Base-by-base conservation (phyloP, 2,888 invertebrate species). In the Tetragonisca angustula region DNA sequence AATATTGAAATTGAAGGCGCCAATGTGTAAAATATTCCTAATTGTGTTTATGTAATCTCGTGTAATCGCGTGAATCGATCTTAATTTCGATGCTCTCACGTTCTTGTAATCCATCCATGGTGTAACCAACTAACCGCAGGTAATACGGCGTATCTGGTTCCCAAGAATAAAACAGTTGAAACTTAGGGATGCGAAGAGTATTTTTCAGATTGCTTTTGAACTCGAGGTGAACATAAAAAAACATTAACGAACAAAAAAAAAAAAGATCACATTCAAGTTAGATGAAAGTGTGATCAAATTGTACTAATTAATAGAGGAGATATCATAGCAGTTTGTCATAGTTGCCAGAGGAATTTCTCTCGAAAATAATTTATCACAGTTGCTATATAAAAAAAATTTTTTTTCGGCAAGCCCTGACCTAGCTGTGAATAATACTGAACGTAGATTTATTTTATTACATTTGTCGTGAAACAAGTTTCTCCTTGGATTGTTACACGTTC, bases 111-210 rank as follows among this genome's bases (percentile, higher is more conserved):
- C 74, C 43, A 56, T 54, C 65, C 61, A 27, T 32, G 21, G 36
- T 52, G 56, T 50, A 64, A n/a, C 15, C 62, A 27, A 65, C 59
- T 73, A 68, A 83, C 78, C 86, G 72, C 85, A 76, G 54, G 74
- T 69, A 76, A 81, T 32, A 67, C 67, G 36, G 71, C 76, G 81
- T 86, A 84, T 86, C 81, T 76, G 75, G 67, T 86, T 84, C 75
- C 81, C 43, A 69, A 32, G 72, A 81, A 78, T 81, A 85, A 84
- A 84, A 85, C 61, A 62, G 11, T 17, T 52, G 56, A 32, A 27
- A 65, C 24, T 4, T 19, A 27, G 24, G 0, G 82, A 17, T 36
- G 59, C 6, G 73, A 32, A 52, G 54, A 80, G 80, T 59, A 61
- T 21, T 43, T 59, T 56, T 49, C 36, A 32, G 11, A 43, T 67